Evolutionary conservation across 2,113 vertebrate species (phyloP), one percentile per base, ranked within the genome.

Genomic region (Tachysurus vachellii): DNA sequence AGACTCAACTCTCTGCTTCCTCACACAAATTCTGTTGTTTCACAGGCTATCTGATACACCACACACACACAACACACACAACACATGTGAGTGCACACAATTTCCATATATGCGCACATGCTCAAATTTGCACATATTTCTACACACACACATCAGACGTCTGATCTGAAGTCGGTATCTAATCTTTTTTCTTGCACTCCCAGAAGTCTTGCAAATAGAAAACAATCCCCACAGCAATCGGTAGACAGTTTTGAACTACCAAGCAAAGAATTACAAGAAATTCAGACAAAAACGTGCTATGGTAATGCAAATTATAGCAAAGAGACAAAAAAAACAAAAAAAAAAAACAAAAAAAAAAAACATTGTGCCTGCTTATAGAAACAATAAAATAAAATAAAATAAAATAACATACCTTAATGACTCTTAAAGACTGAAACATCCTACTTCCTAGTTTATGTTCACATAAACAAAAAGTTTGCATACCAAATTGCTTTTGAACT

Each of bases 21-120:
- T 89, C 73, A 85, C 84, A 88, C 80, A 83, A 85, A 86, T 87
- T 86, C 89, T 90, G 86, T 77, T 85, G 84, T 86, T 89, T 91
- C 89, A 70, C 82, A 50, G 44, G 44, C 73, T 76, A 76, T 76
- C 44, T 53, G 73, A 76, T 53, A 53, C 5, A 21, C 36, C 70
- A 66, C 0, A 28, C 17, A 12, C n/a, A 28, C 62, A 28, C 26
- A 73, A 87, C 57, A 62, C 80, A 44, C 80, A 73, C 66, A 84
- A n/a, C 62, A 64, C 62, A 64, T 44, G 70, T 73, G 36, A 73
- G 70, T 9, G 3, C 36, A 47, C 10, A 23, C 70, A 44, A 1
- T 73, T 73, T 42, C 9, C 36, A 73, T 73, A 73, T 9, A 73
- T 71, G 31, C 42, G 31, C 68, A 71, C 68, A 71, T 23, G 19